Percentiles rank a stretch among this genome's conserved stretches.
These are phyloP conservation scores for Heterochromis multidens DNA, from an alignment of 2,113 vertebrate genomes.

Conservation along the genomic window DNA sequence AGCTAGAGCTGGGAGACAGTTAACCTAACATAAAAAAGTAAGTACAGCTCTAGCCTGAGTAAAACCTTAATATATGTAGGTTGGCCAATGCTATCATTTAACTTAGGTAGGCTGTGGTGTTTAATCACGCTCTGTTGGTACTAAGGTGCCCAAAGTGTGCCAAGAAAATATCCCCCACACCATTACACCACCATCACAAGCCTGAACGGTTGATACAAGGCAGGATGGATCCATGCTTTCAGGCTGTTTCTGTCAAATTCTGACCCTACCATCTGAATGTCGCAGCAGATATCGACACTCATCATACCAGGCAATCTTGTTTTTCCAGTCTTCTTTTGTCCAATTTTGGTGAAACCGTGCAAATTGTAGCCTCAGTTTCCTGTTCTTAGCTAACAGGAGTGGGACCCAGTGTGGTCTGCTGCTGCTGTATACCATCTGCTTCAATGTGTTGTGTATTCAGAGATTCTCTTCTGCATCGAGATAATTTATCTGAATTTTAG, in stretches of 20 bases:
- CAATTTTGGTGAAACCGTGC: not conserved
- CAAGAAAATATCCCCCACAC: not conserved
- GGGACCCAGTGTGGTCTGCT: not conserved
- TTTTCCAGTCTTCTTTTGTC: not conserved
- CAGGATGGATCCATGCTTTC: not conserved
- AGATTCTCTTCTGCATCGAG: not conserved
- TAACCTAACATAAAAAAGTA: not conserved
- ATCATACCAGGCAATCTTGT: not conserved
- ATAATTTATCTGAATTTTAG: no score
- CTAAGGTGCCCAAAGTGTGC: not conserved
- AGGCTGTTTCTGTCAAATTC: not conserved
- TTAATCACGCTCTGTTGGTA: not conserved
- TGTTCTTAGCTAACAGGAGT: not conserved
- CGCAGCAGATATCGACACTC: not conserved
- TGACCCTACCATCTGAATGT: not conserved
- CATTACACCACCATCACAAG: not conserved
- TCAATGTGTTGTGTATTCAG: not conserved
- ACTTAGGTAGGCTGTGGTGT: not conserved
- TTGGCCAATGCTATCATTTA: not conserved
- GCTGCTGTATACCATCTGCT: not conserved
- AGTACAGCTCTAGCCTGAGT: not conserved
- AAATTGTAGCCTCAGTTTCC: not conserved
- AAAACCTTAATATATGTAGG: not conserved
- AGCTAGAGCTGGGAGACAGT: not conserved
- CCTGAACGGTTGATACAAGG: not conserved